Percentiles rank a stretch among this genome's conserved stretches.
These are phyloP conservation scores for Paratilapia polleni DNA, from an alignment of 2,113 vertebrate genomes.

Conservation along the genomic window DNA sequence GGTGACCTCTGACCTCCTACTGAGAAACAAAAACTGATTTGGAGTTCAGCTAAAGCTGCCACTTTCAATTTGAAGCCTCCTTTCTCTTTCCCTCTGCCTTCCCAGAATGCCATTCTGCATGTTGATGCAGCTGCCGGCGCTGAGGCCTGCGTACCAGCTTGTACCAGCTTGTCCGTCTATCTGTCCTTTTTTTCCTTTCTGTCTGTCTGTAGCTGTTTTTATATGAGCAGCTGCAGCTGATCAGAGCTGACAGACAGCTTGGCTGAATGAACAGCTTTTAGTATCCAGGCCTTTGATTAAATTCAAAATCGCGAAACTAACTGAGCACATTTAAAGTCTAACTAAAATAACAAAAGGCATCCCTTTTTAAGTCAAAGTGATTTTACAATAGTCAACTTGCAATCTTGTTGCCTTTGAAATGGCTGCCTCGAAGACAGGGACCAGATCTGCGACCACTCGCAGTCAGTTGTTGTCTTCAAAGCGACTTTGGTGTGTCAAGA, in stretches of 20 bases:
- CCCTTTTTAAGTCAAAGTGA: not conserved
- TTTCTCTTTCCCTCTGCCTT: not conserved
- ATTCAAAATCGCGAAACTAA: not conserved
- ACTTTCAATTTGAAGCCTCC: constrained; percentile 51
- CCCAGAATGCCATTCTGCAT: constrained; percentile 39
- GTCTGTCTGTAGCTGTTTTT: not conserved
- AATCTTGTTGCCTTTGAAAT: no score
- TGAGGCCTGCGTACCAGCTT: not conserved
- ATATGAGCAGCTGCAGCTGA: not conserved
- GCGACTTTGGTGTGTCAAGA: no score
- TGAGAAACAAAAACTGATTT: not conserved
- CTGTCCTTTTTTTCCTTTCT: constrained; percentile 9
- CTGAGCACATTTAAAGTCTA: constrained; percentile 2
- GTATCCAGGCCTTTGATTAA: not conserved
- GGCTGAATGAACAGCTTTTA: constrained; percentile 3
- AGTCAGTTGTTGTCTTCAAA: no score
- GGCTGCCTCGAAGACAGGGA: no score
- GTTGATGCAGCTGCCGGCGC: constrained; percentile 14
- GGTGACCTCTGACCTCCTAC: constrained; percentile 43
- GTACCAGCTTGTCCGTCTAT: not conserved
- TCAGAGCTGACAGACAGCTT: constrained; percentile 2
- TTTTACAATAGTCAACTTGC: not conserved
- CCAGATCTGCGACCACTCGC: no score
- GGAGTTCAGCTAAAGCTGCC: constrained; percentile 47
- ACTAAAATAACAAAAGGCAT: not conserved